Evolutionary conservation across 2,888 invertebrate species (phyloP).

Genomic region (Drosophila dives): DNA sequence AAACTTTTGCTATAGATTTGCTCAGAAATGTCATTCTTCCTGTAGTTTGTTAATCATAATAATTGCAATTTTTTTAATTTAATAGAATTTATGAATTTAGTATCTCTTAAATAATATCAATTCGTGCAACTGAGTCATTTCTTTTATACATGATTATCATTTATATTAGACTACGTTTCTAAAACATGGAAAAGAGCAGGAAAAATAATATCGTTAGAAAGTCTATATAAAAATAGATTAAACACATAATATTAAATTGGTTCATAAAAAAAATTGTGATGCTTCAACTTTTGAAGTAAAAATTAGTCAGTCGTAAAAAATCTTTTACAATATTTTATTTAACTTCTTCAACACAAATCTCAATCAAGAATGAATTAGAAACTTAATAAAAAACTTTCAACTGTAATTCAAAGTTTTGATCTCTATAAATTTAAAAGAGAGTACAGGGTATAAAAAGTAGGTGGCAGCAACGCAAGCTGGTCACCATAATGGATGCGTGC

Average conservation of each 20-base stretch:
- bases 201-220: neutral
- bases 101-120: no score
- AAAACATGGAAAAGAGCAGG: neutral
- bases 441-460: constrained; percentile 7
- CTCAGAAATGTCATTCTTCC: no score
- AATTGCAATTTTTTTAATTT: no score
- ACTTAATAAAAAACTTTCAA: neutral
- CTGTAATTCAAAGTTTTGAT: neutral
- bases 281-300: neutral
- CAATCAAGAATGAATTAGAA: neutral
- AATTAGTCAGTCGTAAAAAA: neutral
- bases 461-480: constrained; percentile 20
- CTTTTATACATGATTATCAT: no score
- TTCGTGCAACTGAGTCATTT: no score
- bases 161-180: no score
- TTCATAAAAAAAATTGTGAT: no score
- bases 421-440: neutral
- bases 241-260: neutral
- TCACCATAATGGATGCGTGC: constrained; percentile 50
- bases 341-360: neutral
- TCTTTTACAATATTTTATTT: neutral
- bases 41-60: no score
- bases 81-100: no score
- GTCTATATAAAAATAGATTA: accelerated
- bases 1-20: no score